Evolutionary conservation across 2,797 vertebrate species (phyloP), one percentile per base, ranked within the genome.

Genomic region (Acomys russatus): DNA sequence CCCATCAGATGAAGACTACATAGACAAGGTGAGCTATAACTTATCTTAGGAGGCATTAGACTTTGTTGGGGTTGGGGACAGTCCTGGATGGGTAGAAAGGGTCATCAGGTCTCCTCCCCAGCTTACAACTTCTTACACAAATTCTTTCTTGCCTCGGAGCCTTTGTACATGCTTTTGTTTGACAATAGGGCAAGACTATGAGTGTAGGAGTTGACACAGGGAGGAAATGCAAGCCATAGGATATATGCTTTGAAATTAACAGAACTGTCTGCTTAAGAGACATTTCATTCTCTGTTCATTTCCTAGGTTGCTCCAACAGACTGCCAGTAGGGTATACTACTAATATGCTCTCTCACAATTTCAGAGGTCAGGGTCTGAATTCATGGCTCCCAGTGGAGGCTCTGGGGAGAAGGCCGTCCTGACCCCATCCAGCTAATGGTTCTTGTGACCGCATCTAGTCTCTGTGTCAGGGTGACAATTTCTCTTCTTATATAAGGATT

Each of bases 251-350:
- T 68, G 78, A 90, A 93, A 35, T 28, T 1, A 82, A 25, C 44
- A 96, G 63, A 93, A 73, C 49, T 51, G 3, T 91, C 2, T 18
- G 33, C 18, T 85, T 73, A 80, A 76, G n/a, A 89, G 56, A 66
- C 9, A n/a, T 86, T 91, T 92, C 51, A 51, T 64, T 94, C 35
- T 76, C 15, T 59, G 25, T 94, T 63, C 38, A 79, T 84, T 77
- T 74, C 30, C 66, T 87, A n/a, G 80, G 30, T 20, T 82, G 11
- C 25, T 59, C 2, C 14, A 93, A 80, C 49, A 90, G 64, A 77
- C 64, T 30, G 56, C 6, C 10, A 56, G 61, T 68, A 9, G 66
- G 6, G 4, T 9, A 71, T 5, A 4, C n/a, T 90, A 80, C 38
- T 56, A 93, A 87, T 3, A 77, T 56, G 23, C 38, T 59, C 22